These are phyloP conservation scores for Crocidura indochinensis DNA, from an alignment of 2,797 vertebrate species.

Conservation along the genomic window DNA sequence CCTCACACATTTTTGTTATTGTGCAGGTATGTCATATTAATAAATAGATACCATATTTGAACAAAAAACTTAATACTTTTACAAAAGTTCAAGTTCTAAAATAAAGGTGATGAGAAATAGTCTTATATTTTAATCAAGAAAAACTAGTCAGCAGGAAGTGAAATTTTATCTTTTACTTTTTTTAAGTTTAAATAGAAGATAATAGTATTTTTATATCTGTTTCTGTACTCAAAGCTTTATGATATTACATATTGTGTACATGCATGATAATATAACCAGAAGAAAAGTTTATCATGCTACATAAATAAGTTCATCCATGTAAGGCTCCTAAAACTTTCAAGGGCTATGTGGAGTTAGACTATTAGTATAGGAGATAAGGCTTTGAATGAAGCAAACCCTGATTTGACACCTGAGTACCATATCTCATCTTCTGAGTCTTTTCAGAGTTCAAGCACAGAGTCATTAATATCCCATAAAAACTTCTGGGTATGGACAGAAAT, in stretches of 20 bases:
- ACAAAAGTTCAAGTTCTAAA: background rate
- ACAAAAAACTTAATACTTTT: background rate
- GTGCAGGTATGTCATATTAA: background rate
- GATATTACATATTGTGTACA: background rate
- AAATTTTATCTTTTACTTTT: background rate
- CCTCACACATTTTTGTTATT: background rate
- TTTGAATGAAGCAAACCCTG: too few species aligned
- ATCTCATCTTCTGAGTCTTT: too few species aligned
- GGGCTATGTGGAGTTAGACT: background rate
- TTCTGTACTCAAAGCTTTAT: background rate
- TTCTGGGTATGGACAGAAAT: too few species aligned
- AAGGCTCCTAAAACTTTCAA: background rate
- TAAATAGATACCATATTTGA: background rate
- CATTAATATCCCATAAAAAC: background rate
- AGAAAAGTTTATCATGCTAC: background rate
- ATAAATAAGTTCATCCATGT: background rate
- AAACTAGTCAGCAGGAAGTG: background rate
- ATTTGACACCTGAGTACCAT: too few species aligned
- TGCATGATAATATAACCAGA: background rate
- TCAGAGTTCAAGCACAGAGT: background rate
- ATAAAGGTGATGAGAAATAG: background rate
- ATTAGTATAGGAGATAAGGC: too few species aligned
- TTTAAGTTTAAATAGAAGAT: background rate
- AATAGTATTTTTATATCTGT: background rate
- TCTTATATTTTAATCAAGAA: background rate